Percentiles rank a stretch among this genome's conserved stretches.
Evolutionary conservation across 30 jellyfish, hydroid and myxozoan genomes (phyloP).

Genomic region (Catostylus mosaicus): DNA sequence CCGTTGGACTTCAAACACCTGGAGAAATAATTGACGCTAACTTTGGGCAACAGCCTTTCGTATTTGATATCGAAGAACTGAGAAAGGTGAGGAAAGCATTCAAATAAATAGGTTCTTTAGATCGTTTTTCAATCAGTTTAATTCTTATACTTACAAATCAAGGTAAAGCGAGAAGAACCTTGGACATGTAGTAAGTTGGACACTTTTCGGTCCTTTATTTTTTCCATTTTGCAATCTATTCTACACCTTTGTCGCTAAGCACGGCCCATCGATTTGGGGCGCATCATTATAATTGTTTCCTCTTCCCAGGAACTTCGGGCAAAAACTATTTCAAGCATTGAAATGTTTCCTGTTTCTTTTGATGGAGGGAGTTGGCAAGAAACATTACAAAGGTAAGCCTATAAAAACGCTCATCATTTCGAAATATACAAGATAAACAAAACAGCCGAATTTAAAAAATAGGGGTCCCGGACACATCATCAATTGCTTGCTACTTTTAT

Average conservation of each 20-base stretch:
- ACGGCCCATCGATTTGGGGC: not conserved
- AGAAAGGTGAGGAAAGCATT: constrained; percentile 73
- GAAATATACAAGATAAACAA: too few relatives aligned
- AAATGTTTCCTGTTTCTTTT: constrained; percentile 68
- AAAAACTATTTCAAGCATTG: constrained; percentile 52
- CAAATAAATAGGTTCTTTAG: not conserved
- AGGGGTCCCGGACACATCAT: too few relatives aligned
- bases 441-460: too few relatives aligned
- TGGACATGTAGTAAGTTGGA: too few relatives aligned
- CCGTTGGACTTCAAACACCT: constrained; percentile 87
- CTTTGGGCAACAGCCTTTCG: constrained; percentile 94
- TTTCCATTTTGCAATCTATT: too few relatives aligned
- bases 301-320: constrained; percentile 74
- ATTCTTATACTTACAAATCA: too few relatives aligned
- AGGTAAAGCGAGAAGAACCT: not conserved
- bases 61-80: constrained; percentile 80
- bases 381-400: constrained; percentile 78
- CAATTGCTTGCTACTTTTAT: too few relatives aligned
- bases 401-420: too few relatives aligned
- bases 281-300: not conserved
- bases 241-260: too few relatives aligned
- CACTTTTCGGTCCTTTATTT: too few relatives aligned
- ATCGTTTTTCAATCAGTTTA: not conserved
- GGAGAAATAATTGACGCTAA: constrained; percentile 91
- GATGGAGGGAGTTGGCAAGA: constrained; percentile 97